Evolutionary conservation across 2,888 invertebrate species (phyloP).

Genomic region (Sarcophaga rosellei): DNA sequence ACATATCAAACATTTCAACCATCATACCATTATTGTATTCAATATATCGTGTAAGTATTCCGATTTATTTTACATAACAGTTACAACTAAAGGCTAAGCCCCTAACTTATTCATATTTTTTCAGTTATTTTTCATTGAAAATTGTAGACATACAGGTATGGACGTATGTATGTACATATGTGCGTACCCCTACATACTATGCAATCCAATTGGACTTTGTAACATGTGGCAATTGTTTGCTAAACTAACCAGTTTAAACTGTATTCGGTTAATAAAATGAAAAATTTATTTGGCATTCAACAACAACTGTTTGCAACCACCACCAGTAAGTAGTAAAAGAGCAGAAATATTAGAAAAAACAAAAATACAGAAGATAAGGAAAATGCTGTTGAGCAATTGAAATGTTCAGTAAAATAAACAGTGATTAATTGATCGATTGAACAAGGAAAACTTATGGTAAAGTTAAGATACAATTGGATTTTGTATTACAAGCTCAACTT

Average conservation of each 20-base stretch:
- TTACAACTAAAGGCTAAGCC: neutral
- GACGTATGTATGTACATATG: too few species aligned
- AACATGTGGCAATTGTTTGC: conserved; percentile 1
- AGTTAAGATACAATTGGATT: too few species aligned
- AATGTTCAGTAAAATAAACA: too few species aligned
- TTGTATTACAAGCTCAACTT: too few species aligned
- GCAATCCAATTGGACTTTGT: conserved; percentile 15
- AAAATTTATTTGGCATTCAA: conserved; percentile 20
- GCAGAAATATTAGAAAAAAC: neutral
- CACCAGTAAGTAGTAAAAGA: neutral
- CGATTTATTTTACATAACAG: too few species aligned
- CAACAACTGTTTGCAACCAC: conserved; percentile 4
- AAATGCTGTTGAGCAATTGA: too few species aligned
- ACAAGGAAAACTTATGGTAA: too few species aligned
- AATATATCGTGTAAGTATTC: too few species aligned
- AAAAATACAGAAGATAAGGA: neutral
- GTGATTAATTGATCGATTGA: too few species aligned
- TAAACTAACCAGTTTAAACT: conserved; percentile 18
- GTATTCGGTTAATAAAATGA: conserved; percentile 9
- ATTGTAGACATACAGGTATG: neutral
- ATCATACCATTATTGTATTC: too few species aligned
- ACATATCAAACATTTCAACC: too few species aligned
- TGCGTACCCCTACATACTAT: too few species aligned
- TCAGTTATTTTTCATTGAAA: conserved; percentile 2
- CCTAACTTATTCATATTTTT: neutral